phyloP scores from a whole-genome alignment of 2,888 invertebrate genomes.

The Calameuta pallipes region DNA sequence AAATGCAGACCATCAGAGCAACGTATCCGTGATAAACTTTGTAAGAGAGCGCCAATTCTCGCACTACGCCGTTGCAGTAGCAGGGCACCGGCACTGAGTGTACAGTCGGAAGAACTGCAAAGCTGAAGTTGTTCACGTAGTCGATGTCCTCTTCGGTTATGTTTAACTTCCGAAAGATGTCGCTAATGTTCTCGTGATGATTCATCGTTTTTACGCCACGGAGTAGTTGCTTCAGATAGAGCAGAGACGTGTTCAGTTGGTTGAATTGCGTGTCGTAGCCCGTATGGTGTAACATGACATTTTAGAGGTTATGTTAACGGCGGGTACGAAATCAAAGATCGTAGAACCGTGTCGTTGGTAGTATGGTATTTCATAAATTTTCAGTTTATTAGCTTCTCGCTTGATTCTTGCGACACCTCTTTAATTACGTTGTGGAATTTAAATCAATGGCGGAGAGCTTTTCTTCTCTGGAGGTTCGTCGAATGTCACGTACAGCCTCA shows the following conservation, averaged over 20 bases:
- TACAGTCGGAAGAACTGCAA: conserved; percentile 6
- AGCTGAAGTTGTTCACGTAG: conserved; percentile 43
- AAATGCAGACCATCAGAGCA: conserved; percentile 84
- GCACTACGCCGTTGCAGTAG: conserved; percentile 73
- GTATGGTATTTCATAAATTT: background rate
- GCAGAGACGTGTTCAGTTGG: conserved; percentile 32
- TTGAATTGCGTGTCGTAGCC: conserved; percentile 10
- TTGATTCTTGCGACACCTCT: background rate
- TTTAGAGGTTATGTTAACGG: background rate
- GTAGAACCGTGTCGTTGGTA: background rate
- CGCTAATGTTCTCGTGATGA: conserved; percentile 37
- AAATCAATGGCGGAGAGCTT: too few species aligned
- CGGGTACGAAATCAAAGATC: background rate
- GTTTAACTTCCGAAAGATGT: conserved; percentile 44
- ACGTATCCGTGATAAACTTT: conserved; percentile 84
- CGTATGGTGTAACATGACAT: conserved; percentile 34
- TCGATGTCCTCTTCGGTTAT: conserved; percentile 54
- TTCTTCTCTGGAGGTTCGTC: background rate
- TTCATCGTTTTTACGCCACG: conserved; percentile 35
- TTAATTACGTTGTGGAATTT: too few species aligned
- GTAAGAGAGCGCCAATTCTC: conserved; percentile 74
- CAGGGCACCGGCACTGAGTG: conserved; percentile 27
- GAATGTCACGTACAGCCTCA: background rate
- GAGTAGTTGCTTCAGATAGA: conserved; percentile 29
- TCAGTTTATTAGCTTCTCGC: background rate